Evolutionary conservation across 2,888 invertebrate genomes (phyloP).

Genomic region (Ophion costatus): DNA sequence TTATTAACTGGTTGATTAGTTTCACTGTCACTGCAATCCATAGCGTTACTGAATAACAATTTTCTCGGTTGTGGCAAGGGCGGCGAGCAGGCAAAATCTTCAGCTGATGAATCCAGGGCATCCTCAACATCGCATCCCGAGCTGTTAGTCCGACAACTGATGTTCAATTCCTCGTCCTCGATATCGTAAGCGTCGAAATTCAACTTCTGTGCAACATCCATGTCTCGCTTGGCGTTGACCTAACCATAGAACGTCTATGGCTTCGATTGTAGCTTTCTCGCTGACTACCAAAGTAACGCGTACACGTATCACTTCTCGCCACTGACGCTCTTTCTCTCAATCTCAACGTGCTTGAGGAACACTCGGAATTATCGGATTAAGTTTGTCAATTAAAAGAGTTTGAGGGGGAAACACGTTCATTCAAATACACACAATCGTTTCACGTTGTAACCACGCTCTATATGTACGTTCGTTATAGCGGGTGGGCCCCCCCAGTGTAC

Average conservation of each 20-base stretch:
- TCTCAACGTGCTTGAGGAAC: neutral
- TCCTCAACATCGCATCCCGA: constrained; percentile 88
- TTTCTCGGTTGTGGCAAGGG: constrained; percentile 86
- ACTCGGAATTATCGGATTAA: constrained; percentile 54
- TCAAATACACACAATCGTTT: constrained; percentile 69
- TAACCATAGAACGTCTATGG: constrained; percentile 56
- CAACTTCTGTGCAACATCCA: constrained; percentile 81
- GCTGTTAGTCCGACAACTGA: constrained; percentile 84
- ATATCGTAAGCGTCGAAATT: constrained; percentile 81
- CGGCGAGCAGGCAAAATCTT: constrained; percentile 86
- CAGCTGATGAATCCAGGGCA: constrained; percentile 86
- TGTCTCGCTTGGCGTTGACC: constrained; percentile 65
- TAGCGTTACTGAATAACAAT: constrained; percentile 86
- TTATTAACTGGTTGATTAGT: constrained; percentile 67
- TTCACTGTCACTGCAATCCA: constrained; percentile 81
- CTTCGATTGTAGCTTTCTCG: neutral
- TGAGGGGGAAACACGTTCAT: constrained; percentile 70
- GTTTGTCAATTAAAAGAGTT: constrained; percentile 56
- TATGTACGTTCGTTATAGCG: constrained; percentile 77
- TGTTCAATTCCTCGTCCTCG: constrained; percentile 85
- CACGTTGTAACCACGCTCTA: constrained; percentile 71
- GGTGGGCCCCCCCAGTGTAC: constrained; percentile 72
- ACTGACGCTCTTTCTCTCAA: constrained; percentile 39
- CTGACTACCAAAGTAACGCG: too few relatives aligned
- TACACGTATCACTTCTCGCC: constrained; percentile 41